Base-by-base conservation (phyloP, 2,113 vertebrate species). In the Rhodinocichla rosea region DNA sequence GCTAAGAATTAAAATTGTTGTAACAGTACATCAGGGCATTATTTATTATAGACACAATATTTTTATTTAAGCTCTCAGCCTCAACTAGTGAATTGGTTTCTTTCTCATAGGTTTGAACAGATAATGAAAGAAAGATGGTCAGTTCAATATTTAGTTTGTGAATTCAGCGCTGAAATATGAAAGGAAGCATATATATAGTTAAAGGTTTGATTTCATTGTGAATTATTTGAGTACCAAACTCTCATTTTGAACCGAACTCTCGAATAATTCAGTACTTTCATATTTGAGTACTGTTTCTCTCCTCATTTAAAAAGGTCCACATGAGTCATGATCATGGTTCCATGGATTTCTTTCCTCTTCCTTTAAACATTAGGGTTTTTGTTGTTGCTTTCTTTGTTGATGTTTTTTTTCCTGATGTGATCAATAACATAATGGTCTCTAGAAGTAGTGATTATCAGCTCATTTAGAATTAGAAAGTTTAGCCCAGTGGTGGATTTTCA, bases 361-460 rank as follows among this genome's bases (percentile, higher is more conserved):
- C 13, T 84, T n/a, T 30, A 30, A 26, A 78, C 0, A 0, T 28
- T 30, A 59, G 12, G 3, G 3, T 1, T 42, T 64, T 42, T 35
- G 9, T 18, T 24, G 10, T 21, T 80, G 2, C 15, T 52, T 45
- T 22, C 7, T 27, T 71, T 24, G 12, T 35, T 55, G 20, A 33
- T 22, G 2, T 33, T n/a, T 83, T 87, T 87, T 69, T 26, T 67
- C 13, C 13, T 75, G 15, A 49, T 64, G 15, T 71, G 18, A 67
- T 39, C n/a, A 49, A 21, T 70, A 74, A 28, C 2, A 10, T 30
- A 19, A 49, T 44, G 4, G 2, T 85, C 6, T 76, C 49, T 47
- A 50, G 44, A 63, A 70, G 11, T 7, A 52, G 13, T 42, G 13
- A 32, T 87, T 67, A 33, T 50, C 30, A 60, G 16, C 4, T 94